Conservation (phyloP, 64 coral and sea anemone genomes). For the Catalaphyllia jardinei region DNA sequence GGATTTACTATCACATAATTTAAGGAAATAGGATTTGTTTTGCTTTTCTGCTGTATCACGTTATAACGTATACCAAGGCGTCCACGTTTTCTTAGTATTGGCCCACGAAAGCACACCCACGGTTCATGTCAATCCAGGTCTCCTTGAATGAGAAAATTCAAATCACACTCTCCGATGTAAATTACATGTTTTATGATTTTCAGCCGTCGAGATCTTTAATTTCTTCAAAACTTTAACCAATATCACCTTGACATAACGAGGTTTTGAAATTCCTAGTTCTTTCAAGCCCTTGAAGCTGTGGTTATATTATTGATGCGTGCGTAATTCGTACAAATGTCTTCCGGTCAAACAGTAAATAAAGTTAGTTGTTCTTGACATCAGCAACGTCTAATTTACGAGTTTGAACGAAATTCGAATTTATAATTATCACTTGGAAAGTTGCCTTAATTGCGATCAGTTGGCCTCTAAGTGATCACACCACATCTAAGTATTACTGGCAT, state of each 20-base stretch:
- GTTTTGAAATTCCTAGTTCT: constrained; percentile 13
- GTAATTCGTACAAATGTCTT: neutral
- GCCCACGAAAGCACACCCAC: no score
- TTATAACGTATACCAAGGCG: no score
- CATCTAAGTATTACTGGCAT: neutral
- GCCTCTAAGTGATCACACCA: constrained; percentile 8
- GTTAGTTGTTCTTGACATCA: neutral
- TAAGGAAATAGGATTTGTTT: no score
- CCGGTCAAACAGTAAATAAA: constrained; percentile 7
- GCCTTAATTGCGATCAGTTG: neutral
- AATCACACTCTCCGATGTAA: neutral
- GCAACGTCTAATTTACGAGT: constrained; percentile 9
- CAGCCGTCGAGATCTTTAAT: neutral
- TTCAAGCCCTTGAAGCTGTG: constrained; percentile 30
- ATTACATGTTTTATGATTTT: neutral
- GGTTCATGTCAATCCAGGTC: neutral
- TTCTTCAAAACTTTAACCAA: neutral
- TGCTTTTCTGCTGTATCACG: no score
- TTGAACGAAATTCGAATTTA: neutral
- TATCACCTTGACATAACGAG: constrained; percentile 5
- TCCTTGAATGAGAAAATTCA: neutral
- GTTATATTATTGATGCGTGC: neutral
- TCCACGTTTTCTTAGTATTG: no score
- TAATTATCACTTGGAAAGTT: constrained; percentile 4
- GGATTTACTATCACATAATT: no score